phyloP scores from a whole-genome alignment of 2,888 invertebrate species.

The Sesamia inferens region DNA sequence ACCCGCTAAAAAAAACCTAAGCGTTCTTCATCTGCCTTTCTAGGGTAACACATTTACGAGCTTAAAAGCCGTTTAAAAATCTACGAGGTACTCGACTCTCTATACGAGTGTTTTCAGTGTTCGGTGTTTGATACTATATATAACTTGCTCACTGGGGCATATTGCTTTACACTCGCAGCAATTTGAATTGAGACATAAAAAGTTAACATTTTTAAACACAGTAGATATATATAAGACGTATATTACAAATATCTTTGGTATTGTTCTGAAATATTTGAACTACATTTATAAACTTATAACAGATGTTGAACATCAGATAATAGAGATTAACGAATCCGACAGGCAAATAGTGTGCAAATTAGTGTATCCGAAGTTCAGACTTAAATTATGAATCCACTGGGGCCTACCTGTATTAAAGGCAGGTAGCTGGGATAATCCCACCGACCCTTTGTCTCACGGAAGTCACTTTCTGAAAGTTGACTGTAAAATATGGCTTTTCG shows the following conservation, averaged over 20 bases:
- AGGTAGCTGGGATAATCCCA: conserved; percentile 76
- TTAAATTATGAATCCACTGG: conserved; percentile 76
- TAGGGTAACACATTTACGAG: neutral
- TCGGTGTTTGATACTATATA: conserved; percentile 35
- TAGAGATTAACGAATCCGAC: conserved; percentile 62
- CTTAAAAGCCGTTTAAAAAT: conserved; percentile 48
- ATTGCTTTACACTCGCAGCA: conserved; percentile 11
- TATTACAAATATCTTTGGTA: conserved; percentile 5
- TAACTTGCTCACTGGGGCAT: conserved; percentile 38
- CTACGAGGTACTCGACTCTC: conserved; percentile 30
- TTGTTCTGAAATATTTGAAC: conserved; percentile 20
- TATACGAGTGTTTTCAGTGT: conserved; percentile 23
- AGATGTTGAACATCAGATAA: conserved; percentile 40
- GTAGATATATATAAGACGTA: conserved; percentile 9
- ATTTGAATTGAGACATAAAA: conserved; percentile 23
- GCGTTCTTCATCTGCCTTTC: no score
- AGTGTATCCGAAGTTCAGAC: conserved; percentile 67
- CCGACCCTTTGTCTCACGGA: conserved; percentile 72
- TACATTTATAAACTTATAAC: conserved; percentile 13
- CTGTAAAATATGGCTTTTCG: conserved; percentile 70
- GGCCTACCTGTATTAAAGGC: conserved; percentile 73
- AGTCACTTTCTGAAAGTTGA: conserved; percentile 73
- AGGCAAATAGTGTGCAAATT: conserved; percentile 63
- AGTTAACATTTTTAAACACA: neutral
- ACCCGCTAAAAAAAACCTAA: no score